Base-by-base conservation (phyloP, 2,888 invertebrate genomes). In the Hedya salicella region DNA sequence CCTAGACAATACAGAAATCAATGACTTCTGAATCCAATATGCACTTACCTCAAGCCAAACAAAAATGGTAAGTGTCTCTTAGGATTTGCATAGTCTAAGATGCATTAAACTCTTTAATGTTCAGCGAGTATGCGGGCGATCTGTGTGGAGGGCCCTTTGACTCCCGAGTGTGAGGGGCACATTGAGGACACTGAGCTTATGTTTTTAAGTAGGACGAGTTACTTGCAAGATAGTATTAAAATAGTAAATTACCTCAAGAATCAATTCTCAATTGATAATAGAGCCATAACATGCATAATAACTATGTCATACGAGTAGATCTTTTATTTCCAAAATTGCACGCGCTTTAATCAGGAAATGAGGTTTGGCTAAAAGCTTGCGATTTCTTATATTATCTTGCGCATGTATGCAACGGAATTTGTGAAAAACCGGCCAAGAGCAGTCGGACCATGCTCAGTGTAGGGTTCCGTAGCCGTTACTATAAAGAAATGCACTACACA, bases 61-160 rank as follows among this genome's bases (percentile, higher is more conserved):
- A 70, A 66, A 71, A 53, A 61, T 71, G 64, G 71, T 68, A 67
- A 78, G 74, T n/a, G 68, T 9, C 73, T 59, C 72, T 78, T 71
- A 68, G 56, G 68, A 80, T 83, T 79, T 81, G 80, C 82, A 80
- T 81, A 80, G 76, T 80, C 80, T 82, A 76, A 79, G 71, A 67
- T 70, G 75, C 78, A 76, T 79, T 77, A 75, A 78, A 77, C 77
- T 76, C 73, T 75, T 73, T 59, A 71, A 64, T 71, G 65, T 71
- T 73, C 61, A 70, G 40, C 63, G 59, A 88, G 85, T 78, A 88
- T 89, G 83, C 89, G 89, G 89, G 89, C 76, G 79, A 78, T 85
- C 79, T 85, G 76, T 82, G 69, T 72, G 68, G 40, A 61, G 60
- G 9, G 49, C 48, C 14, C 66, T 65, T 39, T n/a, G 25, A 42